These are phyloP conservation scores for Ciconia nigra DNA, from an alignment of 2,797 vertebrate species.

Conservation along the genomic window DNA sequence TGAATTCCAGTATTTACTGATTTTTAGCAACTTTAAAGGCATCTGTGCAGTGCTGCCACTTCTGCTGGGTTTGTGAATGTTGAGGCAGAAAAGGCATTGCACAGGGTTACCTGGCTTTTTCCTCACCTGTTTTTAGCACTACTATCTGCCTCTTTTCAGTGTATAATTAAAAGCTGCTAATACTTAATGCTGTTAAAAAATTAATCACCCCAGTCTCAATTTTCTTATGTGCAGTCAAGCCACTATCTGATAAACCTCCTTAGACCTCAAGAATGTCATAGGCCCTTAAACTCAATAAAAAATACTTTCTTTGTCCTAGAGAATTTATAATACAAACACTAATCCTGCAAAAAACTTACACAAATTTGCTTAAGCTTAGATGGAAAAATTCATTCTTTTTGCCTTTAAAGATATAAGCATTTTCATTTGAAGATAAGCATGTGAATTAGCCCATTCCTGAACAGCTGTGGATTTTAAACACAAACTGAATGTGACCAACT, in stretches of 20 bases:
- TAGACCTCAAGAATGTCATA: neutral
- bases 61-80: neutral
- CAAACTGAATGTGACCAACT: neutral
- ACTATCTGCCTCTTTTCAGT: neutral
- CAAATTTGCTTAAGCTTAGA: neutral
- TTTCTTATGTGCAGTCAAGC: neutral
- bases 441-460: neutral
- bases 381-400: neutral
- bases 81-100: neutral
- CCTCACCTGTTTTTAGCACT: neutral
- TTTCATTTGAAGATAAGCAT: neutral
- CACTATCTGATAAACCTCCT: neutral
- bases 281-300: neutral
- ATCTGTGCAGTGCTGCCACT: neutral
- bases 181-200: neutral
- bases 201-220: neutral
- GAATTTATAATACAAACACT: neutral
- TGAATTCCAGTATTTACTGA: neutral
- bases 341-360: neutral
- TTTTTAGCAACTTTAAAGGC: neutral
- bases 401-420: neutral
- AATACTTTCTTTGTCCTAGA: neutral
- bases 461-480: neutral
- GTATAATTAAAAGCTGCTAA: neutral
- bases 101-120: neutral